Evolutionary conservation across 2,888 invertebrate genomes (phyloP).

Genomic region (Oscheius sp.): DNA sequence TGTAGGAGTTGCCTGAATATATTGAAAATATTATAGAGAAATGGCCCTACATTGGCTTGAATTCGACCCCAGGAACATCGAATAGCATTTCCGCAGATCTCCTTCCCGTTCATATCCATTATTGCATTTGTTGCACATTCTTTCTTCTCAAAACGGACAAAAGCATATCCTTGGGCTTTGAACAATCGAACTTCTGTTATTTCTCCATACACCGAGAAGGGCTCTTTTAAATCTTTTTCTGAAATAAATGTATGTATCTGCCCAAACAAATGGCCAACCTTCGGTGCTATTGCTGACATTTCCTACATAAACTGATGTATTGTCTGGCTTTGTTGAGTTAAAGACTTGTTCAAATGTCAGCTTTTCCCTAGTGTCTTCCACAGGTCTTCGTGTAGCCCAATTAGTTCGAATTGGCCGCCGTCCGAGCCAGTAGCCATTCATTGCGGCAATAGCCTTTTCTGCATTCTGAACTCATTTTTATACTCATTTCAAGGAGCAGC

Average conservation of each 20-base stretch:
- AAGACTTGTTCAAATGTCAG: constrained; percentile 79
- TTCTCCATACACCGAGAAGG: constrained; percentile 91
- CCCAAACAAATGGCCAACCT: constrained; percentile 48
- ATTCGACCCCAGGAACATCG: constrained; percentile 70
- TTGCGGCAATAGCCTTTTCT: constrained; percentile 93
- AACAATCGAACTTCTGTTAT: constrained; percentile 97
- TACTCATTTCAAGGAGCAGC: constrained; percentile 13
- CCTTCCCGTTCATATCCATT: constrained; percentile 88
- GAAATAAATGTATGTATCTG: constrained; percentile 70
- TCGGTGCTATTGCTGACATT: constrained; percentile 79
- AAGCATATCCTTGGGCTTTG: constrained; percentile 69
- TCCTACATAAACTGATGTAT: constrained; percentile 98
- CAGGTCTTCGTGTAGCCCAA: constrained; percentile 96
- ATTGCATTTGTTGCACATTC: constrained; percentile 98
- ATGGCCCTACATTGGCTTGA: constrained; percentile 43
- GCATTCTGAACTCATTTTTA: constrained; percentile 80
- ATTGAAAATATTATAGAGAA: background rate
- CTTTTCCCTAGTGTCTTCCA: constrained; percentile 74
- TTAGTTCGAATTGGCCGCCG: constrained; percentile 96
- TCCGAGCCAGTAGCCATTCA: constrained; percentile 99
- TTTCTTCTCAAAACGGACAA: constrained; percentile 89
- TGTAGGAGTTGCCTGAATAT: constrained; percentile 16
- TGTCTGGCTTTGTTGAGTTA: constrained; percentile 96
- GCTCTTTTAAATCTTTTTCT: constrained; percentile 94
- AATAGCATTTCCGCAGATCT: constrained; percentile 63